phyloP scores from a whole-genome alignment of 2,113 vertebrate species.

The Scalopus aquaticus region DNA sequence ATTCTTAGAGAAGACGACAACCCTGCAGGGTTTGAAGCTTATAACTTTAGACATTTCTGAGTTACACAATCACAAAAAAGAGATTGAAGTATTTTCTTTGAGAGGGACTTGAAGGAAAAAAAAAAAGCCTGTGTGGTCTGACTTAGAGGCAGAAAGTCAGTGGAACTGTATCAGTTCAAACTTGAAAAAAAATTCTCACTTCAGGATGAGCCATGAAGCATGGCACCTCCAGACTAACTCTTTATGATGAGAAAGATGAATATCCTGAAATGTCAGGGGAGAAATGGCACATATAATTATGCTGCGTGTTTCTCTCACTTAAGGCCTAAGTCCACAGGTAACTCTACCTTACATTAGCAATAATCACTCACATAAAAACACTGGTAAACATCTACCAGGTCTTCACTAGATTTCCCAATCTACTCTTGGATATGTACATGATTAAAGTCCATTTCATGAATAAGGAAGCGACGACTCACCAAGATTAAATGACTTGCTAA shows the following conservation, averaged over 20 bases:
- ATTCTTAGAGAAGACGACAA: constrained; percentile 25
- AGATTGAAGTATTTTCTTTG: constrained; percentile 67
- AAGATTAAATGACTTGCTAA: neutral
- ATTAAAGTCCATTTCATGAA: neutral
- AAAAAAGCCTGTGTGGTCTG: constrained; percentile 39
- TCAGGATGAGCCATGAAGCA: constrained; percentile 29
- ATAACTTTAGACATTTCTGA: constrained; percentile 71
- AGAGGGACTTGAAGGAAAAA: constrained; percentile 43
- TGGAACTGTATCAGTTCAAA: constrained; percentile 46
- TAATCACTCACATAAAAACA: constrained; percentile 9
- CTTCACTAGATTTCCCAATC: neutral
- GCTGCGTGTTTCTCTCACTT: neutral
- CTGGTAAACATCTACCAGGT: neutral
- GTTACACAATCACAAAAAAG: constrained; percentile 67
- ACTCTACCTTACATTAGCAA: neutral
- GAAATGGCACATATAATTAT: neutral
- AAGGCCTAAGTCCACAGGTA: neutral
- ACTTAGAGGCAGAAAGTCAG: constrained; percentile 39
- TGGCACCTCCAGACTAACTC: constrained; percentile 35
- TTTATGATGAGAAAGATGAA: constrained; percentile 42
- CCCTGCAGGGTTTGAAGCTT: constrained; percentile 64
- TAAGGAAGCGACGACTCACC: neutral
- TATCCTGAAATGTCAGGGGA: constrained; percentile 10
- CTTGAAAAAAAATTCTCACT: neutral
- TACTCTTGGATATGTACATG: neutral